Evolutionary conservation across 2,113 vertebrate genomes (phyloP), one percentile per base, ranked within the genome.

Genomic region (Marmota monax): DNA sequence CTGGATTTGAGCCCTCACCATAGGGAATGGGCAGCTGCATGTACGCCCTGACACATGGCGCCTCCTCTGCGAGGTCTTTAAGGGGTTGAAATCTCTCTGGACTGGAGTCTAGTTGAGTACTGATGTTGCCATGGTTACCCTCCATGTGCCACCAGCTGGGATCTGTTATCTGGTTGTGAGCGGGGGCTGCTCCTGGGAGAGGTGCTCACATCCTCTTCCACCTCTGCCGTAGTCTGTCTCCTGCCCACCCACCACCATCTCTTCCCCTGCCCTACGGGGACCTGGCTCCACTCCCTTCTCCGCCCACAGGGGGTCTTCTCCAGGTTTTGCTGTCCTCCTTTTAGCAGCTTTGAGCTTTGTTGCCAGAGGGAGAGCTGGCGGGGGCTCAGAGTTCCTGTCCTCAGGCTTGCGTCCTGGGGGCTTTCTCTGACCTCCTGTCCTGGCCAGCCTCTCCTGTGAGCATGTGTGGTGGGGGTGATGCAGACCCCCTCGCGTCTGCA

Each of bases 11-110:
- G 67, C 72, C 37, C 14, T 4, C 39, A 34, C 63, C 18, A 9
- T 37, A 25, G 51, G 51, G 39, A 83, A 58, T 29, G 45, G 16
- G 17, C 29, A 9, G 20, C 14, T 32, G 23, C 14, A 13, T 11
- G 0, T 17, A 14, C 18, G 12, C 16, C 20, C 39, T 23, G 12
- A 42, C 5, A 0, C 12, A 7, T 1, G 7, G 9, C 17, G 11
- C 17, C 37, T 72, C 39, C 45, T 73, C 73, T 39, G 16, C 13
- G 48, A 27, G 12, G 13, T 6, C 25, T 70, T 39, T 25, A 72
- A 20, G 63, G 53, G 27, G 27, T 34, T 78, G 61, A 63, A 70
- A 9, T 61, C 51, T 42, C 20, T 58, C 51, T 58, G 70, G 72
- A 63, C 27, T 37, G 48, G 63, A 78, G 39, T 32, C 51, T 20